Conservation (phyloP, 2,888 invertebrate genomes). For the Galerucella calmariensis region DNA sequence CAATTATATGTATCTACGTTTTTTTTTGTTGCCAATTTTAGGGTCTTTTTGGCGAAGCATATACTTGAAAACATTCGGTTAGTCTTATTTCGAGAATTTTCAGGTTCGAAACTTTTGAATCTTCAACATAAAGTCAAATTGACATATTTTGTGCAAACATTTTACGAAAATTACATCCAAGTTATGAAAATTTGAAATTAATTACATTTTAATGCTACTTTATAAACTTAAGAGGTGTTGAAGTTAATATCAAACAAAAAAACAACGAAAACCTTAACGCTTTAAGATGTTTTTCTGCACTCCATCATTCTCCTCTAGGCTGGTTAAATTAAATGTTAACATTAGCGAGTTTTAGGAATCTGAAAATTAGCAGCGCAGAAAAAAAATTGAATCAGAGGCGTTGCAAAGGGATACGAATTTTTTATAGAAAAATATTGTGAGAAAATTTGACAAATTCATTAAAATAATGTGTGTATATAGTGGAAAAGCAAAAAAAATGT, state of each 20-base stretch:
- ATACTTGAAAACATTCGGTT: no score
- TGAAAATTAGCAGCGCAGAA: slow-evolving; percentile 16
- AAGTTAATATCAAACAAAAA: slow-evolving; percentile 28
- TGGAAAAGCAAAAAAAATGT: no score
- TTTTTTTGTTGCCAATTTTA: background rate
- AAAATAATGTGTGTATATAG: no score
- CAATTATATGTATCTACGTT: background rate
- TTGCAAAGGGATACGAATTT: background rate
- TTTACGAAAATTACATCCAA: background rate
- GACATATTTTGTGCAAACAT: no score
- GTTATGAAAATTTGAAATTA: no score
- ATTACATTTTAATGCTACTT: slow-evolving; percentile 1
- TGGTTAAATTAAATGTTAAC: slow-evolving; percentile 27
- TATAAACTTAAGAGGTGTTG: slow-evolving; percentile 29
- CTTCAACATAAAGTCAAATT: no score
- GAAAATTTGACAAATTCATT: no score
- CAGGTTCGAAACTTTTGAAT: no score
- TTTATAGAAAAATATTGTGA: background rate
- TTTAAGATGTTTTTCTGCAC: slow-evolving; percentile 25
- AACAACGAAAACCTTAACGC: slow-evolving; percentile 2
- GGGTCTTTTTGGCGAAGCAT: background rate
- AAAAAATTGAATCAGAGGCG: slow-evolving; percentile 18
- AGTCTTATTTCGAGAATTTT: no score
- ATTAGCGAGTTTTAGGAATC: slow-evolving; percentile 24
- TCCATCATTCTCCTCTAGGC: slow-evolving; percentile 21